Percentiles rank a stretch among this genome's conserved stretches.
phyloP scores from a whole-genome alignment of 1,140 invertebrate genomes.

The Diploscapter pachys region DNA sequence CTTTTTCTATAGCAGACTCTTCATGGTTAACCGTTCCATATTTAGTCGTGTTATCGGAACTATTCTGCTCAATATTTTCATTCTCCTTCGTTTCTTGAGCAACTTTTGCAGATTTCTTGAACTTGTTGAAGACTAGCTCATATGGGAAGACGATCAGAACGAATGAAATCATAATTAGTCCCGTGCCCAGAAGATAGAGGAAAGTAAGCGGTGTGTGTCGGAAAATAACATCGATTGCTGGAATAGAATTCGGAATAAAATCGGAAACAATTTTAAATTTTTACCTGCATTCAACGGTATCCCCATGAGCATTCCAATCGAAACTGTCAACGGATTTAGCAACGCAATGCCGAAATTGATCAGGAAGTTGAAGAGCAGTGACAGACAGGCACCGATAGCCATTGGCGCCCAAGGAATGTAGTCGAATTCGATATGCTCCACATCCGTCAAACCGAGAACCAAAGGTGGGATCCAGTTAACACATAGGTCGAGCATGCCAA shows the following conservation, averaged over 20 bases:
- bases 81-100: no score
- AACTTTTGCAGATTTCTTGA: no score
- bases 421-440: constrained; percentile 48
- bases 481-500: constrained; percentile 48
- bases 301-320: constrained; percentile 54
- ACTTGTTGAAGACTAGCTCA: no score
- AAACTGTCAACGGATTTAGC: constrained; percentile 48
- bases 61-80: no score
- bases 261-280: not conserved
- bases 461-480: constrained; percentile 47
- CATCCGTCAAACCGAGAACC: constrained; percentile 38
- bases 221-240: constrained; percentile 50
- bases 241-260: constrained; percentile 10
- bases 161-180: constrained; percentile 50
- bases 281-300: constrained; percentile 51
- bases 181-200: constrained; percentile 45
- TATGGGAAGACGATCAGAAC: constrained; percentile 44
- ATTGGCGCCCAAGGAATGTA: constrained; percentile 51
- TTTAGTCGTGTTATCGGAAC: no score
- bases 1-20: no score
- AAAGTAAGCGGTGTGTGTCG: constrained; percentile 37
- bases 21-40: no score
- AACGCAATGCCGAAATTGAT: constrained; percentile 57
- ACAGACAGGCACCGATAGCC: constrained; percentile 41
- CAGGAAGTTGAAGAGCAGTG: constrained; percentile 55